These are phyloP conservation scores for Scolopax rusticola DNA, from an alignment of 2,797 vertebrate genomes.

Conservation along the genomic window DNA sequence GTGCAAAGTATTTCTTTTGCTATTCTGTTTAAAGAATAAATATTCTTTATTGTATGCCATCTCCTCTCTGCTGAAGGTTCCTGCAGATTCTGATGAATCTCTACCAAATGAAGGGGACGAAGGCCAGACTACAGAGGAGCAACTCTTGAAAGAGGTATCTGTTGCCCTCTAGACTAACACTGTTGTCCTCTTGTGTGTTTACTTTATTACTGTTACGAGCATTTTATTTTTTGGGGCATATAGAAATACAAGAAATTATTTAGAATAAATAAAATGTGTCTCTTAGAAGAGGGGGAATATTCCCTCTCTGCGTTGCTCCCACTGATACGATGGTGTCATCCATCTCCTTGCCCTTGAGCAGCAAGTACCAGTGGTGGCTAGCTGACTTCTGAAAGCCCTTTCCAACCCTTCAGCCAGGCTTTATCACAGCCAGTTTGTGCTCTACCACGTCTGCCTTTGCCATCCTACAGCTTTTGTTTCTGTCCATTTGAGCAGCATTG, in stretches of 20 bases:
- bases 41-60: conserved; percentile 2
- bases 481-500: neutral
- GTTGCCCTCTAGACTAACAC: conserved; percentile 14
- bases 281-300: too few relatives aligned
- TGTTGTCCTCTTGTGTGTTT: neutral
- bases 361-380: neutral
- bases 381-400: neutral
- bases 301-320: neutral
- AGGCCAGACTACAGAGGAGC: conserved; percentile 75
- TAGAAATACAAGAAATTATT: neutral
- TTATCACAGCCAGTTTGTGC: neutral
- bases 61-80: conserved; percentile 76
- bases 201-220: neutral
- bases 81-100: conserved; percentile 76
- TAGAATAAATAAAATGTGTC: neutral
- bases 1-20: neutral
- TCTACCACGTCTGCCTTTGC: neutral
- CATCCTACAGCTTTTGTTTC: neutral
- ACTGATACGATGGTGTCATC: neutral
- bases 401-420: neutral
- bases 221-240: neutral
- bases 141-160: conserved; percentile 87
- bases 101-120: conserved; percentile 67
- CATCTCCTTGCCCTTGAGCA: neutral
- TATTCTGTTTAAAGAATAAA: neutral